These are phyloP conservation scores for Drosophila insularis DNA, from an alignment of 1,140 invertebrate genomes.

Conservation along the genomic window DNA sequence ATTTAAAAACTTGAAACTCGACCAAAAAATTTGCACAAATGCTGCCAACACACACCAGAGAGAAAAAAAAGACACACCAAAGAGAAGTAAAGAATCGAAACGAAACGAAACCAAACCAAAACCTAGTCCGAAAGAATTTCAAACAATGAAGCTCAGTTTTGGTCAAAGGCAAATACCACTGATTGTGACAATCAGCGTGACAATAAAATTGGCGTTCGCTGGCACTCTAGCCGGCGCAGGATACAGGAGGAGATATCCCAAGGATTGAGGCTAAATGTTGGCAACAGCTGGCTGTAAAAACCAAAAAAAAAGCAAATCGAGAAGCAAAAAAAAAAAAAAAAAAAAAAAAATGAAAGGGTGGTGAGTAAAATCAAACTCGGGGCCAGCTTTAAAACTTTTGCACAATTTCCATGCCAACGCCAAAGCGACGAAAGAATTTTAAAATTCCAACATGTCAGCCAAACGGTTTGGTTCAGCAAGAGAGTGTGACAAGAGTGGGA, in stretches of 20 bases:
- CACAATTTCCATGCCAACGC: slow-evolving; percentile 68
- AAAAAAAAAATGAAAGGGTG: not conserved
- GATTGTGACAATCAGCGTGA: slow-evolving; percentile 78
- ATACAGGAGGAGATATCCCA: slow-evolving; percentile 13
- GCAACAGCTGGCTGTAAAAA: slow-evolving; percentile 62
- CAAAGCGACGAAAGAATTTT: slow-evolving; percentile 70
- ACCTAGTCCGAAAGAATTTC: slow-evolving; percentile 33
- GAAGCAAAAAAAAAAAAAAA: not conserved
- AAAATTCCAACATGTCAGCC: slow-evolving; percentile 70
- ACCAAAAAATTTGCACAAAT: slow-evolving; percentile 53
- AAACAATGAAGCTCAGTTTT: slow-evolving; percentile 65
- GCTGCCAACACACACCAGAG: slow-evolving; percentile 49
- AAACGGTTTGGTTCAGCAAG: slow-evolving; percentile 1
- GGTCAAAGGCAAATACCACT: slow-evolving; percentile 77
- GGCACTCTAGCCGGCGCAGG: slow-evolving; percentile 24
- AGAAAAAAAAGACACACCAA: slow-evolving; percentile 1
- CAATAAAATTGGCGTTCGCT: slow-evolving; percentile 64
- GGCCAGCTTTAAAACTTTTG: slow-evolving; percentile 69
- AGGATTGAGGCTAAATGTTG: slow-evolving; percentile 49
- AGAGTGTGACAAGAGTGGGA: not conserved
- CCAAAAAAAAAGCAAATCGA: slow-evolving; percentile 22
- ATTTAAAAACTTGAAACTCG: slow-evolving; percentile 61
- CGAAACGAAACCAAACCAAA: slow-evolving; percentile 8
- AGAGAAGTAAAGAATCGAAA: slow-evolving; percentile 1
- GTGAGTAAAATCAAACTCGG: not conserved